Percentiles rank a stretch among this genome's conserved stretches.
Conservation (phyloP, 2,797 vertebrate species). For the Diplodus puntazzo region DNA sequence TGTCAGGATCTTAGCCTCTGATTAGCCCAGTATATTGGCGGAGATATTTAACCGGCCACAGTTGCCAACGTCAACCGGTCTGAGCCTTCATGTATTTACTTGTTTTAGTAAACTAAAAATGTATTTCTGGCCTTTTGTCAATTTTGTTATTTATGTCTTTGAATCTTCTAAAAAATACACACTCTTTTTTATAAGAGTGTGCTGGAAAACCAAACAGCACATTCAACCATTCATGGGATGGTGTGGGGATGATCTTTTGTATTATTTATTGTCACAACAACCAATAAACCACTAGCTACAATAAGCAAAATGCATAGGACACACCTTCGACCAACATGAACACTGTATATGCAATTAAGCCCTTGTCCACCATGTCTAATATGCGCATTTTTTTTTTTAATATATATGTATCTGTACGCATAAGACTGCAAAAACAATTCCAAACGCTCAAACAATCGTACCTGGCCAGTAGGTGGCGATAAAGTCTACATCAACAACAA, state of each 20-base stretch:
- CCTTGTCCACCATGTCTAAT: too few relatives aligned
- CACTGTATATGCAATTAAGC: too few relatives aligned
- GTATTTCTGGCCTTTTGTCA: conserved; percentile 22
- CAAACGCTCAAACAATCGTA: too few relatives aligned
- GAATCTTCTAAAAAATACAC: background rate
- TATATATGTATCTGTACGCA: too few relatives aligned
- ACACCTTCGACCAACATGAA: background rate
- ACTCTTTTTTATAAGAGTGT: background rate
- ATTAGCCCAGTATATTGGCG: conserved; percentile 65
- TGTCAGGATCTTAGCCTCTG: conserved; percentile 70
- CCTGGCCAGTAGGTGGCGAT: too few relatives aligned
- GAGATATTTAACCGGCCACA: conserved; percentile 71
- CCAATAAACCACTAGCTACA: background rate
- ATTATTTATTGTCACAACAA: background rate
- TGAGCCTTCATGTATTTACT: conserved; percentile 27
- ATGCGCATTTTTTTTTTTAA: too few relatives aligned
- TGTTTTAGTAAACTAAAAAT: conserved; percentile 42
- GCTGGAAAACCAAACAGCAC: background rate
- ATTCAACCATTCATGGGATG: background rate
- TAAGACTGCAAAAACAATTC: too few relatives aligned
- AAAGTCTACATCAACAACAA: too few relatives aligned
- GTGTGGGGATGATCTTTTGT: background rate
- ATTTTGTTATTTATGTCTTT: conserved; percentile 26
- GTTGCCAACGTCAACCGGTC: conserved; percentile 37
- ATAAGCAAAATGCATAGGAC: background rate